Base-by-base conservation (phyloP, 2,888 invertebrate species). In the Hartigia nigra region DNA sequence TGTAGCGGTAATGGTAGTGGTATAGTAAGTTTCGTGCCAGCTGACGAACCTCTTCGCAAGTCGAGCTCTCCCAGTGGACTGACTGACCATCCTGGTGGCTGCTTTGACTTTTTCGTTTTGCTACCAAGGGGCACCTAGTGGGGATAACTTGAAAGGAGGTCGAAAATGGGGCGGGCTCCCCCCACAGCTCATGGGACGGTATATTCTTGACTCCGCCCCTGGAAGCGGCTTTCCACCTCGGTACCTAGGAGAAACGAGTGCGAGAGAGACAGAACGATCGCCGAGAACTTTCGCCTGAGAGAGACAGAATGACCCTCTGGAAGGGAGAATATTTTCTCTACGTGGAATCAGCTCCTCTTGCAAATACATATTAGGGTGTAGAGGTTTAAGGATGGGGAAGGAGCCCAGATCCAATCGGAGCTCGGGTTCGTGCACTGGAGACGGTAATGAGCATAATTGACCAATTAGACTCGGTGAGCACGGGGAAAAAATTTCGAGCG, bases 361-460 rank as follows among this genome's bases (percentile, higher is more conserved):
- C 85, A 83, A 85, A 86, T 81, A 78, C 82, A 79, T 82, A 82
- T 39, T 55, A 34, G 23, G 76, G 75, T 31, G 70, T 32, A 76
- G 74, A 80, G 81, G 80, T 77, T 32, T 3, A 32, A 72, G 34
- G 72, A 34, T 55, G 81, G 81, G 81, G 80, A 78, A 84, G 86
- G 83, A 84, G 85, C 82, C 55, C 80, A 87, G 90, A 90, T 90
- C 88, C 89, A 89, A 91, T 91, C 90, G 81, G 79, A 81, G 86
- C 87, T 89, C 85, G 86, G 86, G 86, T 89, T 88, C 88, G 87
- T 88, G 87, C 88, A 86, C 87, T 86, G 88, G 87, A 88, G 89
- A 89, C 89, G 89, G 91, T 91, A 91, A 91, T 91, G 91, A 91
- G 90, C 89, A 89, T 90, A 91, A 91, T 91, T 91, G 91, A 91